A percentile compares a stretch with the other conserved stretches of the same genome.
Evolutionary conservation across 2,888 invertebrate genomes (phyloP).

Genomic region (Yponomeuta malinellus): DNA sequence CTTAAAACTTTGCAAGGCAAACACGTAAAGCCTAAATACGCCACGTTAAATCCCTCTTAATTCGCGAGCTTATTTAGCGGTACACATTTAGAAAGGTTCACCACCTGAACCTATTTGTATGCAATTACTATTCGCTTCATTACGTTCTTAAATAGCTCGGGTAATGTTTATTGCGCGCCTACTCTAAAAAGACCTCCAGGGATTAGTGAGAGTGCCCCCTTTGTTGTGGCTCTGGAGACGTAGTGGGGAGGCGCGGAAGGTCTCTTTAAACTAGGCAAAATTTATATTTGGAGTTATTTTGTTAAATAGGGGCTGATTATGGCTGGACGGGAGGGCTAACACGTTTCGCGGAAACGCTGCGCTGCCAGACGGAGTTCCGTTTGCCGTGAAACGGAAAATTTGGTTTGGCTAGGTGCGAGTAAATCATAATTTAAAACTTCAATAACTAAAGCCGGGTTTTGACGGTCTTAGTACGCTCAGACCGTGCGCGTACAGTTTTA

Average conservation of each 20-base stretch:
- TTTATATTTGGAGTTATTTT: conserved; percentile 30
- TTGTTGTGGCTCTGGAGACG: background rate
- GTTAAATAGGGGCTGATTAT: conserved; percentile 29
- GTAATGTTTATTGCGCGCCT: conserved; percentile 28
- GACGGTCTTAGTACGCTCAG: too few species aligned
- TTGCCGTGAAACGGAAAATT: too few species aligned
- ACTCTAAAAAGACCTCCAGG: conserved; percentile 23
- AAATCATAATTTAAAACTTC: too few species aligned
- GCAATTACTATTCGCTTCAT: conserved; percentile 38
- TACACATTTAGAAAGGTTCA: conserved; percentile 36
- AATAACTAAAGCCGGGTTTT: too few species aligned
- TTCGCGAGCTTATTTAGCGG: conserved; percentile 6
- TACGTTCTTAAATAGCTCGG: conserved; percentile 41
- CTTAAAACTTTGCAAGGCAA: background rate
- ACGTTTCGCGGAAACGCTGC: conserved; percentile 26
- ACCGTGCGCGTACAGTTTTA: too few species aligned
- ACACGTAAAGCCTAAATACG: background rate
- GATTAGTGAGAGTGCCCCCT: conserved; percentile 7
- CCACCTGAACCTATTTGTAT: conserved; percentile 46
- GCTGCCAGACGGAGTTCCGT: background rate
- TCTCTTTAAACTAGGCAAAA: conserved; percentile 22
- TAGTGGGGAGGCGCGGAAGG: conserved; percentile 18
- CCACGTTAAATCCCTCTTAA: conserved; percentile 9
- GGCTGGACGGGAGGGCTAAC: conserved; percentile 28
- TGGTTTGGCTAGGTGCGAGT: too few species aligned